Conservation (phyloP, 2,113 vertebrate species). For the Nematolebias whitei region DNA sequence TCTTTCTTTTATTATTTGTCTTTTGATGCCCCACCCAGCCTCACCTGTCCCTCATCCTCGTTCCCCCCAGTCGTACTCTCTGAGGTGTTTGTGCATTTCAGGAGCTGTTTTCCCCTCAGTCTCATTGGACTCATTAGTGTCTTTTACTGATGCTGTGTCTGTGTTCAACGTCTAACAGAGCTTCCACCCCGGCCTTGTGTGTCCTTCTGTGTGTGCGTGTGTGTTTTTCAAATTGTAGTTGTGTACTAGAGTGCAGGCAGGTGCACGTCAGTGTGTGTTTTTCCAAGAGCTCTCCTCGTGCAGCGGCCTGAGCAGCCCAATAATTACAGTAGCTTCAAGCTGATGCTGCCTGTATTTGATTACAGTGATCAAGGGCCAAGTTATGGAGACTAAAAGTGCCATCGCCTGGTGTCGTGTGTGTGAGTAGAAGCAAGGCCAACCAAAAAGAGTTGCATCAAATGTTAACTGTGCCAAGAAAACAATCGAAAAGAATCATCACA, state of each 20-base stretch:
- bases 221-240: not conserved
- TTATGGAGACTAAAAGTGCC: conserved; percentile 68
- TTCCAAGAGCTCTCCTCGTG: conserved; percentile 10
- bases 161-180: conserved; percentile 43
- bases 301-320: conserved; percentile 47
- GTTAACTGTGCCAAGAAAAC: conserved; percentile 25
- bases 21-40: conserved; percentile 22
- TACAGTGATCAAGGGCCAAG: conserved; percentile 74
- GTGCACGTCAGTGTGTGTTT: conserved; percentile 22
- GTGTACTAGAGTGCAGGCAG: conserved; percentile 7
- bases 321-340: conserved; percentile 70
- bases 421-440: not conserved
- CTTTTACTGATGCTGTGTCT: conserved; percentile 68
- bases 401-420: conserved; percentile 37
- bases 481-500: conserved; percentile 14
- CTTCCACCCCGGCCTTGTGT: conserved; percentile 2
- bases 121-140: conserved; percentile 79
- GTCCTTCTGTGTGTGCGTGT: conserved; percentile 9
- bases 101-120: conserved; percentile 67
- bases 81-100: conserved; percentile 67
- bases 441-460: conserved; percentile 1
- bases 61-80: not conserved
- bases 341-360: conserved; percentile 72
- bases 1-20: conserved; percentile 10
- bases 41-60: not conserved